Base-by-base conservation (phyloP, 2,113 vertebrate genomes). In the Nestor notabilis region DNA sequence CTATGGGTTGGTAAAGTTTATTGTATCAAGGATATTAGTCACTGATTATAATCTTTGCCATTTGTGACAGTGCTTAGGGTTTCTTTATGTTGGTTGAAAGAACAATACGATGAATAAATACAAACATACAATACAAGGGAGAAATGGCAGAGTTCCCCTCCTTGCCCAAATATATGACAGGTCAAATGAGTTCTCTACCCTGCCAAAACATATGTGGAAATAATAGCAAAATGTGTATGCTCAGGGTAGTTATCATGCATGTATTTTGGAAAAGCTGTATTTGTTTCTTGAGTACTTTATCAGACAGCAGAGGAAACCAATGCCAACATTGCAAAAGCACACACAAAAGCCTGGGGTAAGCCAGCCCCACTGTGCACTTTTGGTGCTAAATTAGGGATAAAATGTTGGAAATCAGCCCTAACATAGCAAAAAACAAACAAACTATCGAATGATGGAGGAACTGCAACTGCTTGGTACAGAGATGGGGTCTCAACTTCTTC, bases 321-420 rank as follows among this genome's bases (percentile, higher is more conserved):
- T 61, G 90, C 89, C 94, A 97, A 33, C 74, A 68, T 1, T 69
- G 61, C 86, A 95, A 85, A 93, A 79, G 87, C 31, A 84, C 50
- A 89, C 83, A 91, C 29, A 81, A 95, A 87, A 94, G 83, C 72
- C 80, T 55, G 50, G 80, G n/a, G 65, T 87, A 87, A 96, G 70
- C 89, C 90, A 95, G 64, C 55, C 25, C 60, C 83, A 83, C 80
- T 82, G 52, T 41, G 41, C 69, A 89, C 83, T 97, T 95, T 12
- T 49, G 78, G 81, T 94, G 95, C 86, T 97, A 95, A 95, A 97
- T 89, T 87, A 91, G 61, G 83, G 83, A 92, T 71, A 89, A 96
- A 91, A 91, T 93, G 31, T 89, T 95, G 94, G 94, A 95, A 89
- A 85, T 16, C 23, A 46, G 81, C 89, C 83, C 63, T 72, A 46